Base-by-base conservation (phyloP, 1,140 invertebrate genomes). In the Pectinophora gossypiella region DNA sequence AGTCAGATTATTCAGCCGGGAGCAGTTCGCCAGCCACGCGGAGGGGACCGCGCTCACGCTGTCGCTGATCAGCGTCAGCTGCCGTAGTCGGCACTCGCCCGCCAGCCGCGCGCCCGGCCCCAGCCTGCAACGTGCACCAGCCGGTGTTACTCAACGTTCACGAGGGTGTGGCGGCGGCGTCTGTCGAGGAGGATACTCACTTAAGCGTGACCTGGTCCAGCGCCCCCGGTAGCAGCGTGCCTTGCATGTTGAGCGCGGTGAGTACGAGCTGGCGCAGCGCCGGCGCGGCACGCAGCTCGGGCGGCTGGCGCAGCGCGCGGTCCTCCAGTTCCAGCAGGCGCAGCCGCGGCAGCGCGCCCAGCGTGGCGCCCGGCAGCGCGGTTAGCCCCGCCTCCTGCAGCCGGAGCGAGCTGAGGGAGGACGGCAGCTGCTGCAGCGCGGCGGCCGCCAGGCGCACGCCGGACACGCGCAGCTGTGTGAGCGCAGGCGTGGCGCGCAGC, bases 221-320 rank as follows among this genome's bases (percentile, higher is more conserved):
- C n/a, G n/a, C n/a, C n/a, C n/a, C n/a, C n/a, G n/a, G n/a, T n/a
- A n/a, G n/a, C n/a, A n/a, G n/a, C n/a, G n/a, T n/a, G n/a, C n/a
- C n/a, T n/a, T n/a, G n/a, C 38, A 9, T 16, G 36, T 44, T 56
- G 49, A 9, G 1, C 40, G 27, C 46, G 46, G 18, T 10, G 1
- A 55, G 43, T 3, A 35, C 15, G 16, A 62, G 59, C 16, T 6
- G 22, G 7, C 35, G 35, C 47, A 64, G 59, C 12, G 42, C 48
- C 15, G 35, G 36, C 20, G 42, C 54, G n/a, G 6, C 6, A 13
- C 4, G 6, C 46, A 27, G 35, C 6, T 6, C 6, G 16, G 6
- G 38, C 36, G 54, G 54, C 23, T 57, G 58, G 12, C 7, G 12
- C 27, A 64, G 36, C 19, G 13, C 3, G 0, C 38, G 43, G 9